Base-by-base conservation (phyloP, 2,888 invertebrate species). In the Pilophorus perplexus region DNA sequence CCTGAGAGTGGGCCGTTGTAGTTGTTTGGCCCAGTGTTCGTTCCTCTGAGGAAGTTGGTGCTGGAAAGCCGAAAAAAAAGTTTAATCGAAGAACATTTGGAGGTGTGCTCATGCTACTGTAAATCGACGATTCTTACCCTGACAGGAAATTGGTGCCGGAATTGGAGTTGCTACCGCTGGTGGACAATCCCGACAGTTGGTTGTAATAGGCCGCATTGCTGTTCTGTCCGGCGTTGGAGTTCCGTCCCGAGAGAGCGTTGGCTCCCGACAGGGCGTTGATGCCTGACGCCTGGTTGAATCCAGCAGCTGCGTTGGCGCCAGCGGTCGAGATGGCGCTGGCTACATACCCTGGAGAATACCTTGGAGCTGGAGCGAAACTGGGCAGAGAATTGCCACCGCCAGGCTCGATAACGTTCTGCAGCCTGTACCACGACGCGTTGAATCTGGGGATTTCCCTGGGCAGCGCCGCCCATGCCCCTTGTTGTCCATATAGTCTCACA, bases 1-100 rank as follows among this genome's bases (percentile, higher is more conserved):
- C 64, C 64, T 3, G 64, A 64, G 12, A 38, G 28, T 8, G 64
- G 64, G 3, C 64, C 64, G 50, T 64, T 64, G 37, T 48, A 50
- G 37, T 64, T 64, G 33, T 12, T n/a, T n/a, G n/a, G n/a, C n/a
- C n/a, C n/a, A n/a, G n/a, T n/a, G n/a, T n/a, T n/a, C n/a, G n/a
- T n/a, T n/a, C n/a, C n/a, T n/a, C n/a, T n/a, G n/a, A n/a, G n/a
- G n/a, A n/a, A n/a, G n/a, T n/a, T n/a, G n/a, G n/a, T n/a, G n/a
- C n/a, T n/a, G n/a, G n/a, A n/a, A n/a, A n/a, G n/a, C n/a, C n/a
- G n/a, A n/a, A n/a, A 33, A 4, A 52, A 52, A 2, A 48, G 50
- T 6, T 23, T 38, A 23, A 38, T 64, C n/a, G n/a, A n/a, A n/a
- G n/a, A n/a, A n/a, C n/a, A n/a, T n/a, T n/a, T n/a, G n/a, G n/a